These are phyloP conservation scores for Smittia aterrima DNA, from an alignment of 2,888 invertebrate species.

Conservation along the genomic window DNA sequence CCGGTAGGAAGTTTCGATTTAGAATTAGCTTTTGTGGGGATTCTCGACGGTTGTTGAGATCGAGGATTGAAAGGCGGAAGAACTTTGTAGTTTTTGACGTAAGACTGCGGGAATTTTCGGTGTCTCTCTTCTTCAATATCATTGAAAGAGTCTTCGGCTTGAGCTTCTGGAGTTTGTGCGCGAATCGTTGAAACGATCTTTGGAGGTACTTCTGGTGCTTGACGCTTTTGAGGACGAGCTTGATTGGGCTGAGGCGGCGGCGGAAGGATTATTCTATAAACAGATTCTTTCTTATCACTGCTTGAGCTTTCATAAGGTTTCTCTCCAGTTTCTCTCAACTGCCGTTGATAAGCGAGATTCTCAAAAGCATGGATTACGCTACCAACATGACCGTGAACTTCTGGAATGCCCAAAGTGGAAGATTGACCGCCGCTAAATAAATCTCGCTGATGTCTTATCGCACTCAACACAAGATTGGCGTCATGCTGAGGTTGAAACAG, in stretches of 20 bases:
- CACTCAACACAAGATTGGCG: constrained; percentile 48
- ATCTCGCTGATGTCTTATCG: constrained; percentile 52
- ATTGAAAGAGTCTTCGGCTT: constrained; percentile 28
- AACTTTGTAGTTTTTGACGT: constrained; percentile 39
- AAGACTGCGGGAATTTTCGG: constrained; percentile 19
- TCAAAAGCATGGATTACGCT: constrained; percentile 54
- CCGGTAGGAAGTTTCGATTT: constrained; percentile 21
- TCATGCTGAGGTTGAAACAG: constrained; percentile 43
- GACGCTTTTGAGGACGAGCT: too few species aligned
- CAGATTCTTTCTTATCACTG: not conserved
- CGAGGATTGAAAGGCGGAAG: constrained; percentile 32
- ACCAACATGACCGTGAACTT: constrained; percentile 53
- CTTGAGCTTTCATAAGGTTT: constrained; percentile 42
- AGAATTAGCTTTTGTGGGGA: constrained; percentile 27
- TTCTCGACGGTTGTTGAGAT: constrained; percentile 20
- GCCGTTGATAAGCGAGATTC: constrained; percentile 48
- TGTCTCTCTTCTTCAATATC: constrained; percentile 51
- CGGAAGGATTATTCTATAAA: constrained; percentile 27
- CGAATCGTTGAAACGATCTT: constrained; percentile 34
- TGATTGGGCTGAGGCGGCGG: constrained; percentile 26
- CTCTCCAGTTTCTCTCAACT: constrained; percentile 47
- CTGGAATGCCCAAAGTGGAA: constrained; percentile 52
- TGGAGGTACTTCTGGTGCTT: constrained; percentile 39
- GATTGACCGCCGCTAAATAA: constrained; percentile 49
- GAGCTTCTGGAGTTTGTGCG: not conserved